These are phyloP conservation scores for Glaucopsyche alexis DNA, from an alignment of 2,888 invertebrate genomes.

Conservation along the genomic window DNA sequence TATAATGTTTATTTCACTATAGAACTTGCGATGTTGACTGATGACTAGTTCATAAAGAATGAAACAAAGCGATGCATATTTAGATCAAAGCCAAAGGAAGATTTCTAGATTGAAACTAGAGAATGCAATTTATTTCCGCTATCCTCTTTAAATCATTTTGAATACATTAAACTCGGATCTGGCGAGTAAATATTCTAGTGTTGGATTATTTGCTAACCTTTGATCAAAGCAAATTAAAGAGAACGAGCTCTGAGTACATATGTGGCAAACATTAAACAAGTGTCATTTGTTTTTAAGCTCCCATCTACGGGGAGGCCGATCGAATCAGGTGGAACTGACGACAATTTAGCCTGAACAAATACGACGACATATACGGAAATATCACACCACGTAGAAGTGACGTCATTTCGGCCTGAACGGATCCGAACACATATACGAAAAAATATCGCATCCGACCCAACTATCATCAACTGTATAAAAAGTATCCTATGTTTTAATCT, in stretches of 20 bases:
- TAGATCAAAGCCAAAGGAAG: background rate
- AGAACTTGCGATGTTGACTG: background rate
- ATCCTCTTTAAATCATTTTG: slow-evolving; percentile 1
- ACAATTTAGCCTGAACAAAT: no score
- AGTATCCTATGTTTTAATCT: no score
- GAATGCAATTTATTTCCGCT: background rate
- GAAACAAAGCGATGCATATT: background rate
- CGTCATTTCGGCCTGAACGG: no score
- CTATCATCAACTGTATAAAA: no score
- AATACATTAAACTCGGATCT: background rate
- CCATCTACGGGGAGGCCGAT: no score
- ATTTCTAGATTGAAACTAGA: background rate
- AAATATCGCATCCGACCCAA: no score
- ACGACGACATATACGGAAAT: no score
- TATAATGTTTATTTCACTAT: background rate
- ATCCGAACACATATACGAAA: no score
- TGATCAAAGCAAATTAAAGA: slow-evolving; percentile 22
- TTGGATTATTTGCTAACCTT: slow-evolving; percentile 5
- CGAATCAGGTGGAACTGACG: no score
- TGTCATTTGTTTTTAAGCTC: background rate
- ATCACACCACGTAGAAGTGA: no score
- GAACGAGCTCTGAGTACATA: background rate
- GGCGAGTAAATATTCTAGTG: background rate
- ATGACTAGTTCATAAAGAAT: background rate
- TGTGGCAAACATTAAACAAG: background rate